Conservation (phyloP, 2,888 invertebrate genomes). For the Drosophila multiciliata region DNA sequence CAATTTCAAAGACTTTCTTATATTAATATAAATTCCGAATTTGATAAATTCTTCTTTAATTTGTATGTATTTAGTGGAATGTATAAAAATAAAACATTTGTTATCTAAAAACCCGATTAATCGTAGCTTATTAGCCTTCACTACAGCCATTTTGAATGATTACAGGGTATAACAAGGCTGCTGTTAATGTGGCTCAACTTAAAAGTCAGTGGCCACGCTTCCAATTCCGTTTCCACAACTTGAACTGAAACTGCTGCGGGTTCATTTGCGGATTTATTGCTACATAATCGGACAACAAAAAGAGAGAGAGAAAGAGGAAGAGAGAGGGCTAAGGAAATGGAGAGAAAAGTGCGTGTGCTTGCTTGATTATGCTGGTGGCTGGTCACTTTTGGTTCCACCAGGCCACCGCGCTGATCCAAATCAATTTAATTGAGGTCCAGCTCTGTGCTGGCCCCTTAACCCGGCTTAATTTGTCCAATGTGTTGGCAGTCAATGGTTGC, state of each 20-base stretch:
- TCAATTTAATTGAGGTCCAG: slow-evolving; percentile 78
- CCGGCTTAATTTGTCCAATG: slow-evolving; percentile 66
- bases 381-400: slow-evolving; percentile 39
- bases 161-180: slow-evolving; percentile 25
- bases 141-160: neutral
- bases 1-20: too few relatives aligned
- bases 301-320: neutral
- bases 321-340: neutral
- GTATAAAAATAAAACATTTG: neutral
- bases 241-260: slow-evolving; percentile 62
- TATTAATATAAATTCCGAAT: neutral
- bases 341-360: slow-evolving; percentile 11
- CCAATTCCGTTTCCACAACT: slow-evolving; percentile 17
- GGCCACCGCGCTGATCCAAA: slow-evolving; percentile 63
- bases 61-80: neutral
- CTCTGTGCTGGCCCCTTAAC: slow-evolving; percentile 54
- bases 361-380: slow-evolving; percentile 51
- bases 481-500: slow-evolving; percentile 47
- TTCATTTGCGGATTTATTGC: slow-evolving; percentile 75
- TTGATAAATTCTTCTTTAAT: neutral
- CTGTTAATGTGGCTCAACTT: slow-evolving; percentile 26
- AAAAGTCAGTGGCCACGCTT: slow-evolving; percentile 69
- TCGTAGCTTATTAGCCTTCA: neutral
- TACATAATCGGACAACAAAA: slow-evolving; percentile 54
- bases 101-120: neutral